phyloP scores from a whole-genome alignment of 2,888 invertebrate genomes.

The Neria commutata region DNA sequence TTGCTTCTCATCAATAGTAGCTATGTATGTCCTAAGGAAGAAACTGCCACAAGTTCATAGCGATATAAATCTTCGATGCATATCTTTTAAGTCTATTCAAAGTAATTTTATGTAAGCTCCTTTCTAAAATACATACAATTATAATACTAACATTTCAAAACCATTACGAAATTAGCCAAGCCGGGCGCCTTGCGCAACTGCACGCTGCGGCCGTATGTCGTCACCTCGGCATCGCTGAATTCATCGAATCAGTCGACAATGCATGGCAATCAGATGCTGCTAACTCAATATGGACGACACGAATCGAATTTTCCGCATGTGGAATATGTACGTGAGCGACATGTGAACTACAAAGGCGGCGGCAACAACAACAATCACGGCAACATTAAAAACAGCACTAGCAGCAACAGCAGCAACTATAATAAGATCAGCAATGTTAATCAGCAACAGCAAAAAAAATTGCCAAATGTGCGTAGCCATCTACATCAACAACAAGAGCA shows the following conservation, averaged over 20 bases:
- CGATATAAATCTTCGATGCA: no score
- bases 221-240: conserved; percentile 63
- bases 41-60: no score
- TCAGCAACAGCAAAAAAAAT: conserved; percentile 34
- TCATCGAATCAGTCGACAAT: conserved; percentile 63
- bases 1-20: no score
- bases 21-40: no score
- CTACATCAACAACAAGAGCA: conserved; percentile 30
- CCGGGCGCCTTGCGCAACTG: conserved; percentile 86
- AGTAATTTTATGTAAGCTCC: no score
- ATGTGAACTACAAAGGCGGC: conserved; percentile 33
- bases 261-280: conserved; percentile 61
- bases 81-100: no score
- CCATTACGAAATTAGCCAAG: conserved; percentile 70
- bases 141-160: no score
- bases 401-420: conserved; percentile 27
- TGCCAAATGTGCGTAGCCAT: conserved; percentile 26
- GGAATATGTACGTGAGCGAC: conserved; percentile 61
- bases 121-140: no score
- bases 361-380: conserved; percentile 10
- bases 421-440: conserved; percentile 33
- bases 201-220: conserved; percentile 74
- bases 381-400: conserved; percentile 22
- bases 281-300: conserved; percentile 59
- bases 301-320: conserved; percentile 62